Evolutionary conservation across 2,113 vertebrate species (phyloP), one percentile per base, ranked within the genome.

Genomic region (Procapra przewalskii): DNA sequence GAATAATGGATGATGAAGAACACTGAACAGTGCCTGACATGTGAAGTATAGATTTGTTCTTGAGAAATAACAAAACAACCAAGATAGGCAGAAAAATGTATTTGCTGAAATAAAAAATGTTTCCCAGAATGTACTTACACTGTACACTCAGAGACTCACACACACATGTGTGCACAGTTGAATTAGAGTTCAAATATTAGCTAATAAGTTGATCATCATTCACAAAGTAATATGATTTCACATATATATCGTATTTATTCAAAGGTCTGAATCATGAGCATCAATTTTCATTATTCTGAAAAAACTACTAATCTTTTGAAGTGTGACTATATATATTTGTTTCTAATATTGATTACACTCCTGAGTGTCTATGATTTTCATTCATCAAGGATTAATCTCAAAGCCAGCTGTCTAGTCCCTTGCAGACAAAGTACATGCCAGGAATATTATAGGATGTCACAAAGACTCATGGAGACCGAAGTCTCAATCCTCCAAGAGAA

Each of bases 1-100:
- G 90, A 94, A 94, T 95, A 87, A 52, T 80, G 55, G 95, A 67
- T 82, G 14, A 60, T 43, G n/a, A 94, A 92, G n/a, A 59, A 29
- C 31, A 82, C 43, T 82, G 55, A 91, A 86, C 0, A 91, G 23
- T 5, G 15, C 6, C 43, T 54, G 25, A 36, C 3, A 31, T 27
- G 16, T 14, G 6, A 95, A 77, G 82, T 75, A 43, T 11, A 77
- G 21, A 90, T 81, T 54, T 97, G 48, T 88, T 57, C 15, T 71
- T 94, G 29, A 77, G 3, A 16, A 88, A 67, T 64, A 67, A 36
- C 27, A 55, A 71, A 83, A 86, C 33, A 84, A 83, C 14, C 27
- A 86, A 81, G 40, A 54, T n/a, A 27, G 14, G 1, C 29, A 36
- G 80, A 52, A 71, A 75, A 84, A 43, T 6, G 48, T 45, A 87